Conservation (phyloP, 1,140 invertebrate genomes). For the Planococcus citri region DNA sequence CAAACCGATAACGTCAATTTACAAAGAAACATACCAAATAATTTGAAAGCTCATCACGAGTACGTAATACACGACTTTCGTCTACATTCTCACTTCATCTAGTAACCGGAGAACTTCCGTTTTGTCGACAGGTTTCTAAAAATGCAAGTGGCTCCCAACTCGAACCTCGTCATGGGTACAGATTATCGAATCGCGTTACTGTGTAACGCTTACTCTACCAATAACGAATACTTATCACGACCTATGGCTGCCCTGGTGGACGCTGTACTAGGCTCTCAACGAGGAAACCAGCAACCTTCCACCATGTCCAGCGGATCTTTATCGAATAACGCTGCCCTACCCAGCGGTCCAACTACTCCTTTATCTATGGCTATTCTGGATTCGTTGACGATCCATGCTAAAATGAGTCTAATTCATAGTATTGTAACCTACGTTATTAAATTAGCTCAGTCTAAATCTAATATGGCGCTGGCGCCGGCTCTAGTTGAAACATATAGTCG, state of each 20-base stretch:
- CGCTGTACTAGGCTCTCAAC: slow-evolving; percentile 54
- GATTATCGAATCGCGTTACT: slow-evolving; percentile 83
- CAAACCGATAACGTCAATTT: slow-evolving; percentile 60
- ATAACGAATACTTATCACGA: slow-evolving; percentile 66
- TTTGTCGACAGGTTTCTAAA: slow-evolving; percentile 48
- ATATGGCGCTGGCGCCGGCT: slow-evolving; percentile 69
- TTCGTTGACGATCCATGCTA: slow-evolving; percentile 85
- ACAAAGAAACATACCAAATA: slow-evolving; percentile 24
- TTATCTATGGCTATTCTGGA: slow-evolving; percentile 85
- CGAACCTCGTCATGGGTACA: slow-evolving; percentile 50
- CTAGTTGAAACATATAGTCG: slow-evolving; percentile 90
- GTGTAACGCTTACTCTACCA: slow-evolving; percentile 89
- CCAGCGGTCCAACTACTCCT: slow-evolving; percentile 56
- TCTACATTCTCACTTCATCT: background rate
- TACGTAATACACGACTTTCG: slow-evolving; percentile 34
- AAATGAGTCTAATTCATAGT: slow-evolving; percentile 94
- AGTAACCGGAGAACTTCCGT: too few relatives aligned
- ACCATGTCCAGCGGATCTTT: slow-evolving; percentile 36
- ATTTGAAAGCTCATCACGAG: slow-evolving; percentile 60
- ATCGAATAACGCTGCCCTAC: slow-evolving; percentile 38
- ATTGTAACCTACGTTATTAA: slow-evolving; percentile 83
- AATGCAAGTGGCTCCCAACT: slow-evolving; percentile 59
- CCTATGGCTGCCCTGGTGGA: slow-evolving; percentile 83
- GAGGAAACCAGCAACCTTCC: slow-evolving; percentile 41
- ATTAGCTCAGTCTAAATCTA: slow-evolving; percentile 70